These are phyloP conservation scores for Euspilapteryx auroguttella DNA, from an alignment of 2,888 invertebrate species.

Conservation along the genomic window DNA sequence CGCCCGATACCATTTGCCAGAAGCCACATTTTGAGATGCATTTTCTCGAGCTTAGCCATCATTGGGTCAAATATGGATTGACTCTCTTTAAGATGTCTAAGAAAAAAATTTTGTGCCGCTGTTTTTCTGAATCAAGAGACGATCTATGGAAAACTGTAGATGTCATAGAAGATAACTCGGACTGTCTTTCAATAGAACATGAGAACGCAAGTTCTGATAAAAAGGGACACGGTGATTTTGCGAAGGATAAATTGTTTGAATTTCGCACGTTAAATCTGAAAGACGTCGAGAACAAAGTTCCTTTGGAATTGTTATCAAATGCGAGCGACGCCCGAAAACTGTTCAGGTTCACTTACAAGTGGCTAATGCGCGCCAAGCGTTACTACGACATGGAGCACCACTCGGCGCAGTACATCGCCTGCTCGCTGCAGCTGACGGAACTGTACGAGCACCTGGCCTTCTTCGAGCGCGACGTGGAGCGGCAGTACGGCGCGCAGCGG, in stretches of 20 bases:
- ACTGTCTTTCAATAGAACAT: slow-evolving; percentile 18
- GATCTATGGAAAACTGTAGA: slow-evolving; percentile 43
- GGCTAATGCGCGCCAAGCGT: slow-evolving; percentile 60
- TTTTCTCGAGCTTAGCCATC: slow-evolving; percentile 55
- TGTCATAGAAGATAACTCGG: slow-evolving; percentile 15
- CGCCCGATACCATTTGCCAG: slow-evolving; percentile 37
- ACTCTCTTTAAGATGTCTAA: slow-evolving; percentile 60
- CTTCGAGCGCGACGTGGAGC: slow-evolving; percentile 71
- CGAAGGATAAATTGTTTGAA: slow-evolving; percentile 20
- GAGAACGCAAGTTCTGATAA: slow-evolving; percentile 34
- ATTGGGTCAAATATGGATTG: slow-evolving; percentile 65
- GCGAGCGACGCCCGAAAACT: slow-evolving; percentile 52
- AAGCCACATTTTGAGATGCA: slow-evolving; percentile 41
- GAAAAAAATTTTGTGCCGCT: slow-evolving; percentile 36
- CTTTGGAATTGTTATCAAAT: slow-evolving; percentile 20
- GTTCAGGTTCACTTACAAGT: slow-evolving; percentile 59
- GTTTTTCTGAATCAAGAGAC: slow-evolving; percentile 30
- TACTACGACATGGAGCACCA: slow-evolving; percentile 62
- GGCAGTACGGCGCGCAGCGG: slow-evolving; percentile 60
- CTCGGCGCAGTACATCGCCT: slow-evolving; percentile 61
- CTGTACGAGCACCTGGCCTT: slow-evolving; percentile 69
- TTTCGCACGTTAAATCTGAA: slow-evolving; percentile 36
- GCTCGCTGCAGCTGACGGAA: slow-evolving; percentile 64
- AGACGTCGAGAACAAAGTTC: slow-evolving; percentile 32
- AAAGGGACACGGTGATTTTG: slow-evolving; percentile 26